Base-by-base conservation (phyloP, 2,888 invertebrate species). In the Luperina testacea region DNA sequence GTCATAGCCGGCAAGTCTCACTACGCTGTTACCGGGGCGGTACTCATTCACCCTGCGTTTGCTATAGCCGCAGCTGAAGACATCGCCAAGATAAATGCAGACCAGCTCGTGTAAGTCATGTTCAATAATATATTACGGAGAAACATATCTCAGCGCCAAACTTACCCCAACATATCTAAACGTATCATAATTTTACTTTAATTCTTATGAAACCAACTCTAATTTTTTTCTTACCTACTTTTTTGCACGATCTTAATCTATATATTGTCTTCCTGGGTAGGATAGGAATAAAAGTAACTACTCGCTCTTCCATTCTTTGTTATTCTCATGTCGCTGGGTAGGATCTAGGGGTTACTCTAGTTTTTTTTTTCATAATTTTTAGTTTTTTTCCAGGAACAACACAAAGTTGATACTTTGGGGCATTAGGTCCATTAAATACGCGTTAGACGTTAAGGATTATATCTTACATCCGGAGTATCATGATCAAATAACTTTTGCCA, bases 361-460 rank as follows among this genome's bases (percentile, higher is more conserved):
- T 15, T 20, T 20, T 65, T 63, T 63, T 64, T 48, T 68, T 69
- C 2, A 4, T 4, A 24, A 9, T 27, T 32, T 57, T 17, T 61
- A n/a, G 0, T 42, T 59, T 5, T 0, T 59, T 78, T 77, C 7
- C 80, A 94, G 95, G 53, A 95, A 95, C 89, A 94, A 92, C 76
- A 95, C 95, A 1, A 90, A 92, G 53, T 90, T 95, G 72, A 91
- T 95, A n/a, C 57, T 93, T 27, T 95, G 95, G 95, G 84, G 88
- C 48, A 87, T 82, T 27, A 78, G 79, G 0, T 77, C 72, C 0
- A 7, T 81, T 0, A 94, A 94, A 79, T 91, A 89, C 73, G 89
- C 90, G 0, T 1, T 95, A 65, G 91, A 92, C 0, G 90, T 95
- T 4, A 84, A 78, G 9, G 93, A 94, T 72, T 95, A 94, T 84